Conservation (phyloP, 2,888 invertebrate genomes). For the Frankliniella fusca region DNA sequence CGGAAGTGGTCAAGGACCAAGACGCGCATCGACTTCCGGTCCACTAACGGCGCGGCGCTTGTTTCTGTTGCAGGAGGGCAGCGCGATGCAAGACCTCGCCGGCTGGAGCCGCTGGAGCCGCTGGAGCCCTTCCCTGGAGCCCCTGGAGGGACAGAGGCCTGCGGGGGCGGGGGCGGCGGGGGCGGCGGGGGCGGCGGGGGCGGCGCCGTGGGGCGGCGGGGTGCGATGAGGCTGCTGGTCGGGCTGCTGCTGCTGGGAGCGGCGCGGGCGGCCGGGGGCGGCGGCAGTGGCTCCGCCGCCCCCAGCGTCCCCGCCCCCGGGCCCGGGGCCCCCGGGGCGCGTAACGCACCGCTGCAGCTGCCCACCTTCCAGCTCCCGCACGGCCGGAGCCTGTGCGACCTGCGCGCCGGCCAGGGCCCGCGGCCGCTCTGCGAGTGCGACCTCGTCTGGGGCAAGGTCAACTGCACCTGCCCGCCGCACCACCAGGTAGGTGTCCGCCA, state of each 20-base stretch:
- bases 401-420: neutral
- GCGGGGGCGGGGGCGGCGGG: neutral
- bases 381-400: neutral
- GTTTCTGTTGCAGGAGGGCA: constrained; percentile 10
- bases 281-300: no score
- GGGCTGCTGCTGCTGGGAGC: constrained; percentile 13
- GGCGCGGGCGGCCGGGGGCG: constrained; percentile 1
- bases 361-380: constrained; percentile 9
- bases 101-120: neutral
- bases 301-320: no score
- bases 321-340: neutral
- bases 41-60: neutral
- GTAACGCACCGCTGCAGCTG: neutral
- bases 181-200: neutral
- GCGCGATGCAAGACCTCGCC: constrained; percentile 1
- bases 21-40: no score
- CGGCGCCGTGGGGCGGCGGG: neutral
- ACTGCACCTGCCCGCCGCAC: constrained; percentile 23
- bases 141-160: neutral
- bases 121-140: neutral
- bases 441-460: neutral
- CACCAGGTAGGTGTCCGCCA: neutral
- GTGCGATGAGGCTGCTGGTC: constrained; percentile 7
- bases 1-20: no score
- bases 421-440: constrained; percentile 13